phyloP scores from a whole-genome alignment of 2,113 vertebrate species.

The Chloropsis hardwickii region DNA sequence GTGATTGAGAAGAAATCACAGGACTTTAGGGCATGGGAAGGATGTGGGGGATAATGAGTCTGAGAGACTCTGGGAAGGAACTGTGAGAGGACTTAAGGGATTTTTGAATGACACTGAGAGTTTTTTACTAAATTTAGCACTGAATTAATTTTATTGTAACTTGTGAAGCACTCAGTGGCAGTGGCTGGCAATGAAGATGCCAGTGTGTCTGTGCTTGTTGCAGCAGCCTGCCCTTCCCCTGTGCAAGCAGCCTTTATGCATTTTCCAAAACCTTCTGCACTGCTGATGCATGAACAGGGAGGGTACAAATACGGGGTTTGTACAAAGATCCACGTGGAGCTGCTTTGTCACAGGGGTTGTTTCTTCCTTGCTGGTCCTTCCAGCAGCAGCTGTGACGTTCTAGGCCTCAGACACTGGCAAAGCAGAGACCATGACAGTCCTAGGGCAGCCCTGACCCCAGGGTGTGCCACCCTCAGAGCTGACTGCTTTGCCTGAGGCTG shows the following conservation, averaged over 20 bases:
- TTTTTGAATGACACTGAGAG: not conserved
- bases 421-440: not conserved
- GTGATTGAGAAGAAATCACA: not conserved
- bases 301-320: not conserved
- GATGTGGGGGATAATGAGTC: not conserved
- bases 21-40: not conserved
- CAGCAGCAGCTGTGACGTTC: not conserved
- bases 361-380: not conserved
- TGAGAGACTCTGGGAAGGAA: not conserved
- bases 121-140: not conserved
- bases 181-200: not conserved
- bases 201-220: rapidly evolving
- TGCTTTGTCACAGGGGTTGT: not conserved
- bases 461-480: not conserved
- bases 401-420: not conserved
- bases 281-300: not conserved
- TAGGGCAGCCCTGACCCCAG: not conserved
- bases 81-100: not conserved
- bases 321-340: not conserved
- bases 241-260: not conserved
- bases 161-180: not conserved
- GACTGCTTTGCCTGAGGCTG: not conserved
- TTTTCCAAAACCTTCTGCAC: not conserved
- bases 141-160: not conserved
- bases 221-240: not conserved